These are phyloP conservation scores for Meganola albula DNA, from an alignment of 2,888 invertebrate species.

Conservation along the genomic window DNA sequence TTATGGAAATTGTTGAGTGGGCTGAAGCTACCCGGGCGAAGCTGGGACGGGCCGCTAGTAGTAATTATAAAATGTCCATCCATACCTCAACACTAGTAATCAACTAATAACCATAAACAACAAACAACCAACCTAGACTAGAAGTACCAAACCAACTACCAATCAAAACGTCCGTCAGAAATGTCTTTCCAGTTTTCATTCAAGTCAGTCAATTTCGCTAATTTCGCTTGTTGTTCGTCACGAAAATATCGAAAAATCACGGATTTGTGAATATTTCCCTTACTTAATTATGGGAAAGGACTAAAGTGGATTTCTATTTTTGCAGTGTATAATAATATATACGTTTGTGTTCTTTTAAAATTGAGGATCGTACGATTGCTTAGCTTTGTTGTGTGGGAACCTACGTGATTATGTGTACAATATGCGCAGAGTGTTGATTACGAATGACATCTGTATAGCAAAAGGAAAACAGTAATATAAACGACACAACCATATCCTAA, in stretches of 20 bases:
- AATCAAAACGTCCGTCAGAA: too few species aligned
- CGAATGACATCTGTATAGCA: conserved; percentile 71
- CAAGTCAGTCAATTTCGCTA: too few species aligned
- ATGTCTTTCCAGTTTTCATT: too few species aligned
- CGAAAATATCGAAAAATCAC: conserved; percentile 29
- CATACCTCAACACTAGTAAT: too few species aligned
- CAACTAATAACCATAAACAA: too few species aligned
- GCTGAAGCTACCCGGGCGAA: too few species aligned
- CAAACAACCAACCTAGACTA: too few species aligned
- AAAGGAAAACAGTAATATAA: conserved; percentile 57
- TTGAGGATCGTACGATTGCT: conserved; percentile 32
- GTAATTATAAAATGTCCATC: too few species aligned
- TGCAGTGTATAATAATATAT: conserved; percentile 38
- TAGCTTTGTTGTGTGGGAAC: conserved; percentile 43
- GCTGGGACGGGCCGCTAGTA: too few species aligned
- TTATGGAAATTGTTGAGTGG: too few species aligned
- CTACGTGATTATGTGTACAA: conserved; percentile 59
- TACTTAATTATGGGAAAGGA: conserved; percentile 38
- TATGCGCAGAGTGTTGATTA: conserved; percentile 72
- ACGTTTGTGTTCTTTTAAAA: conserved; percentile 34
- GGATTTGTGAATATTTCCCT: conserved; percentile 26
- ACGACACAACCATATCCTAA: conserved; percentile 27
- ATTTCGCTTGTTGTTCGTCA: too few species aligned
- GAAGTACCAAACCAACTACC: too few species aligned
- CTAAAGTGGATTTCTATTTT: conserved; percentile 38